Base-by-base conservation (phyloP, 2,113 vertebrate genomes). In the Dendrocopos noguchii region DNA sequence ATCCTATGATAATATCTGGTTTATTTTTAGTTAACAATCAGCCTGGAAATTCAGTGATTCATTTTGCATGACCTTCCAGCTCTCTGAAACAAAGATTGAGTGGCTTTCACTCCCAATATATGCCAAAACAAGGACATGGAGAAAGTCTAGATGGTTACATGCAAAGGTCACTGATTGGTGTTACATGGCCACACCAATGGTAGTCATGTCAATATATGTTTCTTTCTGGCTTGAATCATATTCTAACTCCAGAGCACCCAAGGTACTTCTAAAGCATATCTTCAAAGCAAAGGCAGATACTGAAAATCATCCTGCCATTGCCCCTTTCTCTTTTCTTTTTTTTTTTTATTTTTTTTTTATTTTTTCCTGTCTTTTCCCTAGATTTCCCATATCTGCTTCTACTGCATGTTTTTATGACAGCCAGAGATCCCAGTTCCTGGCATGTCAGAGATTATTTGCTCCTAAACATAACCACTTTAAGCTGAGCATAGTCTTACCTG, bases 321-420 rank as follows among this genome's bases (percentile, higher is more conserved):
- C 3, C 12, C 7, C 7, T 71, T 39, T 7, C 3, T 59, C 39
- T 44, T 34, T 31, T 39, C 36, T 39, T 39, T 39, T 10, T 39
- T 9, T 39, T 39, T 12, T 39, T 39, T 39, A 4, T 39, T 39
- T 12, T 39, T 39, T 21, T 14, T 1, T 39, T 39, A 4, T 39
- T 39, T 21, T 14, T 1, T 36, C 9, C 16, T 60, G 0, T 24
- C 15, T 57, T 87, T 84, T 25, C 0, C 4, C 13, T 3, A 65
- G 7, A n/a, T 65, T 82, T 91, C 12, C 68, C 2, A 1, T 63
- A 55, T 12, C 22, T 53, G 31, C 10, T 74, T 73, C 39, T 75
- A 50, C 17, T 66, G 9, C 13, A 57, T 53, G 33, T 47, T 36
- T 68, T 61, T 29, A 33, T 0, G 5, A 50, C n/a, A 70, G 31